Base-by-base conservation (phyloP, 2,888 invertebrate species). In the Rhimphoctona megacephalus region DNA sequence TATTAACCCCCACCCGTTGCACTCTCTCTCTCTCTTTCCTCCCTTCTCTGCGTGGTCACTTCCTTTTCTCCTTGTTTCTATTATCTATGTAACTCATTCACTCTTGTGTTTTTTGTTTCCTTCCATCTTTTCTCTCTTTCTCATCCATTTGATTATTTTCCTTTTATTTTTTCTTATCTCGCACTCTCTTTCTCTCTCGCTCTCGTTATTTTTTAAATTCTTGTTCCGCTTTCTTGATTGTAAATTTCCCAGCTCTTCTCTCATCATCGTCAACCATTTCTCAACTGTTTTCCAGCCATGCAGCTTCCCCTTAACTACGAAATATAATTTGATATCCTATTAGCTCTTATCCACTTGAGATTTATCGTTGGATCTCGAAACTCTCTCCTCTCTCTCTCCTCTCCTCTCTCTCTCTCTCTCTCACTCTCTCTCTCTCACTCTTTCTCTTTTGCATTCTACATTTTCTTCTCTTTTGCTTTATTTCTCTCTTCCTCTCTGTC, bases 301-400 rank as follows among this genome's bases (percentile, higher is more conserved):
- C 39, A 19, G 22, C 8, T 43, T 66, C 49, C 14, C 49, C n/a
- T 46, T 73, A 54, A 81, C 67, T 77, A 81, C 78, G 52, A 76
- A 81, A 86, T 84, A 84, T 86, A 86, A 86, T 86, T 86, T 87
- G 90, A 90, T 90, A 90, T 90, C 90, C 89, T 90, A 90, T 90
- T 89, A 90, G 90, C 90, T 90, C 89, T 89, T 89, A 88, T 88
- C 89, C 89, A 91, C 90, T 90, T 84, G 86, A 89, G 88, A 91
- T 92, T 92, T 90, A 92, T 92, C 85, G 83, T 73, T 61, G 54
- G 69, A 85, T 80, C 84, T 83, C 87, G 85, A 87, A 85, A 64
- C 82, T 82, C 79, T 54, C 22, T 36, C 22, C 19, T 54, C 39
- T 39, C 39, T 39, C 39, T 39, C 39, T 39, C 39, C 8, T 9